A percentile compares a stretch with the other conserved stretches of the same genome.
These are phyloP conservation scores for Centropus unirufus DNA, from an alignment of 2,113 vertebrate genomes.

Conservation along the genomic window DNA sequence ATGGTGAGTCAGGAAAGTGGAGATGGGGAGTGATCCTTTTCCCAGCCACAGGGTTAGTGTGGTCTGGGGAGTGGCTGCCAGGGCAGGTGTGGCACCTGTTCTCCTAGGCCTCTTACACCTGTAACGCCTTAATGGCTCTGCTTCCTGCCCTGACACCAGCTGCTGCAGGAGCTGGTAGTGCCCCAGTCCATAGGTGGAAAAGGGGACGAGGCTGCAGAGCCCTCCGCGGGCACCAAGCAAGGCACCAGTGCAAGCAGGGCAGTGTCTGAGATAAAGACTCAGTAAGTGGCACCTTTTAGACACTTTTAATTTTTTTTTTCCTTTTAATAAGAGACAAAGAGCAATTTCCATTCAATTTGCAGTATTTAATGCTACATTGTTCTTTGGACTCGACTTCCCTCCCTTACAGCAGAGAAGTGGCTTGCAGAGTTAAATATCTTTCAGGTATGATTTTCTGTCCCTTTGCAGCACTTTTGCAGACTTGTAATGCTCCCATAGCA, in stretches of 20 bases:
- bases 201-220: rapidly evolving
- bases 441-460: not conserved
- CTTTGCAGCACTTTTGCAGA: not conserved
- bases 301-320: too few relatives aligned
- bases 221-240: not conserved
- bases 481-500: rapidly evolving
- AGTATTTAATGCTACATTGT: not conserved
- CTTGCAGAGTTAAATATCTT: rapidly evolving
- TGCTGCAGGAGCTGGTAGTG: not conserved
- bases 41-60: rapidly evolving
- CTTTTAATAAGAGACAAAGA: not conserved
- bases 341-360: not conserved
- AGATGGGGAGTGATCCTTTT: rapidly evolving
- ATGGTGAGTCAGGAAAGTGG: rapidly evolving
- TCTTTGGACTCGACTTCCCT: not conserved
- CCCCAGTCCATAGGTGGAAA: rapidly evolving
- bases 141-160: not conserved
- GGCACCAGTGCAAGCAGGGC: not conserved
- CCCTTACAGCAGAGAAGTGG: not conserved
- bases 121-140: not conserved
- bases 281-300: not conserved
- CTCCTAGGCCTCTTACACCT: not conserved
- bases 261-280: not conserved
- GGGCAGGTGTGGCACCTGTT: not conserved
- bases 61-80: not conserved